A percentile compares a stretch with the other conserved stretches of the same genome.
Conservation (phyloP, 1,140 invertebrate species). For the Calycopis cecrops region DNA sequence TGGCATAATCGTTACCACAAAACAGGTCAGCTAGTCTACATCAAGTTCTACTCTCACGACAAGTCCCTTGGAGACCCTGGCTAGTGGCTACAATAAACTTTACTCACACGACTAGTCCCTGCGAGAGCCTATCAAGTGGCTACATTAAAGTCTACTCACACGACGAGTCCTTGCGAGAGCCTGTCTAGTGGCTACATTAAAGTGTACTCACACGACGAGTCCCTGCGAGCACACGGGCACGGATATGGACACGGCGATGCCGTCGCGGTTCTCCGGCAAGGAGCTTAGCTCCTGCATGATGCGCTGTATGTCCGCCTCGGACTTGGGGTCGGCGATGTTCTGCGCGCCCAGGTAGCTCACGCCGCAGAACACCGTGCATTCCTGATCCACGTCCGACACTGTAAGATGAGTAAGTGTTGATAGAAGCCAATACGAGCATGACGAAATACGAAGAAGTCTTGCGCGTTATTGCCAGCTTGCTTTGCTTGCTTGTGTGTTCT, state of each 20-base stretch:
- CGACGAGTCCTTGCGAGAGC: conserved; percentile 88
- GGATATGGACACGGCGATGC: conserved; percentile 91
- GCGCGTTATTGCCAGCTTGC: neutral
- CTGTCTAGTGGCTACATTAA: conserved; percentile 78
- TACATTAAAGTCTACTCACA: conserved; percentile 75
- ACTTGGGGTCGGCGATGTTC: conserved; percentile 94
- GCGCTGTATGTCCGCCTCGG: conserved; percentile 95
- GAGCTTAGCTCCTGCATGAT: conserved; percentile 91
- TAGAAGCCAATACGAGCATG: neutral
- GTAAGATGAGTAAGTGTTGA: conserved; percentile 21
- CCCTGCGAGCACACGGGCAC: conserved; percentile 93
- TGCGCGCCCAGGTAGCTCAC: conserved; percentile 96
- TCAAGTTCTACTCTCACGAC: no score
- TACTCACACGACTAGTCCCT: no score
- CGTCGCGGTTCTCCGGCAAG: conserved; percentile 80
- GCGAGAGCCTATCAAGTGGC: no score
- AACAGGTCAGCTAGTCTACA: no score
- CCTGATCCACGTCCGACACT: conserved; percentile 87
- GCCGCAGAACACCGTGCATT: conserved; percentile 93
- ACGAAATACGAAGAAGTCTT: neutral
- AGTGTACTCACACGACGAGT: conserved; percentile 82
- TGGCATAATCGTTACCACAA: no score
- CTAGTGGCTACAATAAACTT: no score
- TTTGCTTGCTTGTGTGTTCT: no score
- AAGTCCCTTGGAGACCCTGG: no score